A percentile compares a stretch with the other conserved stretches of the same genome.
Conservation (phyloP, 2,888 invertebrate genomes). For the Sipunculus nudus region DNA sequence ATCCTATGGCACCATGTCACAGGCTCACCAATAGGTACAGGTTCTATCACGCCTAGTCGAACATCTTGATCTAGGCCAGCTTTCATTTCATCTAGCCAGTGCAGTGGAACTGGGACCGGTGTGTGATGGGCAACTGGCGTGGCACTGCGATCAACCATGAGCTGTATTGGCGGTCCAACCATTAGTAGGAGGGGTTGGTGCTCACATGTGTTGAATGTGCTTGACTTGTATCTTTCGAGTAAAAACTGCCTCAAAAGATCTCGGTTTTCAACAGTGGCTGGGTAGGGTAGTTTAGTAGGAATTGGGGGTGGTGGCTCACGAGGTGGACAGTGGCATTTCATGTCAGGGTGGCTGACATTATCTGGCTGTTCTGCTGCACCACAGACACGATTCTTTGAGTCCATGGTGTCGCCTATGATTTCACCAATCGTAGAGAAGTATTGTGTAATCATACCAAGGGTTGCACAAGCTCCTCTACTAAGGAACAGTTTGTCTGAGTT, state of each 20-base stretch:
- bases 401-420: too few species aligned
- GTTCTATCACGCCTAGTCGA: conserved; percentile 26
- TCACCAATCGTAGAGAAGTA: conserved; percentile 36
- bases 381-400: too few species aligned
- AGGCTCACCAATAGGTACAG: conserved; percentile 18
- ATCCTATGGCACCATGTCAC: conserved; percentile 28
- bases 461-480: conserved; percentile 42
- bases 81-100: conserved; percentile 30
- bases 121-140: conserved; percentile 26
- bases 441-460: conserved; percentile 38
- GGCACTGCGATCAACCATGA: conserved; percentile 27
- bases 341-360: too few species aligned
- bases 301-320: conserved; percentile 20
- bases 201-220: conserved; percentile 32
- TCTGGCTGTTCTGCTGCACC: too few species aligned
- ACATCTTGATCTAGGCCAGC: conserved; percentile 28
- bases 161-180: conserved; percentile 23
- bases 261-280: conserved; percentile 21
- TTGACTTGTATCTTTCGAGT: conserved; percentile 19
- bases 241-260: conserved; percentile 13
- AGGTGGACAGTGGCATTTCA: conserved; percentile 6
- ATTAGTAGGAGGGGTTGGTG: conserved; percentile 27
- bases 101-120: conserved; percentile 25
- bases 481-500: conserved; percentile 43
- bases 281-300: conserved; percentile 23